These are phyloP conservation scores for Leptosomus discolor DNA, from an alignment of 2,113 vertebrate species.

Conservation along the genomic window DNA sequence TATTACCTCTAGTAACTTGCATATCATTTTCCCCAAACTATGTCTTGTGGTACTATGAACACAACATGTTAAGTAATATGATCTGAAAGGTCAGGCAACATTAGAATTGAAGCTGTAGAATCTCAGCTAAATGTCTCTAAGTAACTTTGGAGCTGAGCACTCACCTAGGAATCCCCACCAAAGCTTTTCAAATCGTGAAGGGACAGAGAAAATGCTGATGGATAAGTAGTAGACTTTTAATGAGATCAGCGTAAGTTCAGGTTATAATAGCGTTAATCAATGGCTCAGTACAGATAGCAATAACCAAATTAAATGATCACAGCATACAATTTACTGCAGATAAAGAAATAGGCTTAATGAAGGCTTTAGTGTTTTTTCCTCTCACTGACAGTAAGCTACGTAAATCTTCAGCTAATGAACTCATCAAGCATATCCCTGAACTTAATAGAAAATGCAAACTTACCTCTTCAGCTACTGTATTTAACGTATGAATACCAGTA, in stretches of 20 bases:
- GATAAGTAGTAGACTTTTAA: not conserved
- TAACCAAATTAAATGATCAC: constrained; percentile 19
- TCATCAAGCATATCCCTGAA: not conserved
- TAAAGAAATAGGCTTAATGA: not conserved
- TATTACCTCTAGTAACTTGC: not conserved
- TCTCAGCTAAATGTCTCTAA: not conserved
- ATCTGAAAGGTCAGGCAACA: not conserved
- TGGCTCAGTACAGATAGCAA: not conserved
- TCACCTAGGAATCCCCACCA: not conserved
- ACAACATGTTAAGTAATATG: not conserved
- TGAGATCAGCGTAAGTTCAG: not conserved
- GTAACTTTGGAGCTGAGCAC: not conserved
- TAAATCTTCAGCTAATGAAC: constrained; percentile 10
- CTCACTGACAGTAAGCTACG: not conserved
- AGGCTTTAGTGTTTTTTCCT: not conserved
- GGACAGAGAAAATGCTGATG: not conserved
- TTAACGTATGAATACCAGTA: not conserved
- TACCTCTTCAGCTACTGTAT: not conserved
- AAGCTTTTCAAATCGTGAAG: not conserved
- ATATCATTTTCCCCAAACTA: not conserved
- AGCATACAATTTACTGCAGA: not conserved
- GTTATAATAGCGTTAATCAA: not conserved
- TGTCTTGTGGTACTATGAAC: not conserved
- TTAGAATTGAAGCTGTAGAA: not conserved
- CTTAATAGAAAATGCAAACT: not conserved